Evolutionary conservation across 1,140 invertebrate species (phyloP), one percentile per base, ranked within the genome.

Genomic region (Cotesia vestalis): DNA sequence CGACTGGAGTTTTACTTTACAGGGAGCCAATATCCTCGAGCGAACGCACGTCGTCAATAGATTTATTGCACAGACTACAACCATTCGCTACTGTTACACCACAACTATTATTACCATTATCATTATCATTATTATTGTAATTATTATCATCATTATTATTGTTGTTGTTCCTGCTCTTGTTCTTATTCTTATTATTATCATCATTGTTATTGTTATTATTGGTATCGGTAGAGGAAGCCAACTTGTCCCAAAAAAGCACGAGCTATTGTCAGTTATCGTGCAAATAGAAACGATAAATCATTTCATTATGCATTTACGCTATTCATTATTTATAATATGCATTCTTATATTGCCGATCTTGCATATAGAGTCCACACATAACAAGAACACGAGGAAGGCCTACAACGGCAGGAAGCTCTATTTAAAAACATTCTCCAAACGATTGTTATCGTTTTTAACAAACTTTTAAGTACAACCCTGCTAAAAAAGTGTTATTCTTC

Each of bases 61-160:
- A 79, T 79, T 79, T 79, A 79, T 79, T 73, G 72, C 75, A 27
- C 73, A 38, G n/a, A 63, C 27, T 61, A 46, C 27, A 61, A 17
- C 27, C 34, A 27, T 27, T 35, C 35, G 59, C 59, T 61, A 34
- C 27, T 61, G 27, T 46, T 46, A 11, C 40, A 46, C 40, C 11
- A 46, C 40, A 6, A 46, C 40, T 46, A 11, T 46, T 46, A 46
- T 11, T 46, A 11, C 11, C 11, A 46, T 46, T 46, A 46, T 46
- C 11, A 46, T 8, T 11, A 46, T 46, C 11, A 46, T 46, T 8
- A 46, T 46, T 46, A 11, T 40, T 40, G 38, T 40, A 8, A 40
- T 40, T 40, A 40, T 46, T 46, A 8, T 46, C 11, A 8, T 46
- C 11, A 46, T 46, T 46, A 46, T 46, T 46, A 11, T 46, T 46